Conservation (phyloP, 2,113 vertebrate genomes). For the Pygoscelis adeliae region DNA sequence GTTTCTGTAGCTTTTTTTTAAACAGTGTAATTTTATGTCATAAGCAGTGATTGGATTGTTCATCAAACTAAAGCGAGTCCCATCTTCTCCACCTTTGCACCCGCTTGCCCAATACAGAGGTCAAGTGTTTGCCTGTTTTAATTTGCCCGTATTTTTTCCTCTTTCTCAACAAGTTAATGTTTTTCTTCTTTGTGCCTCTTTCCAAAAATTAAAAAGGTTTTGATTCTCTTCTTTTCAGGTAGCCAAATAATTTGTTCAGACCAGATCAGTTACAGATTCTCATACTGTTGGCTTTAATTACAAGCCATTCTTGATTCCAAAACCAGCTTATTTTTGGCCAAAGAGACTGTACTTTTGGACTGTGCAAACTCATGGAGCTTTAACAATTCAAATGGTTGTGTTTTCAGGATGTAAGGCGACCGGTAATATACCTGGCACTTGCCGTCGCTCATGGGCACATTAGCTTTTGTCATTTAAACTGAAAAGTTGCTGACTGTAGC, state of each 20-base stretch:
- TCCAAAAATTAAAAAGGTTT: background rate
- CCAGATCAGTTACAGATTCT: slow-evolving; percentile 8
- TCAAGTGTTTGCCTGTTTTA: background rate
- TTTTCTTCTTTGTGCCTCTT: background rate
- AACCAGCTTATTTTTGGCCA: background rate
- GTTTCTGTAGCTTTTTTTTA: background rate
- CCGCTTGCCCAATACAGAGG: background rate
- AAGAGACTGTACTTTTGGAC: slow-evolving; percentile 18
- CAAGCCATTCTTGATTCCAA: background rate
- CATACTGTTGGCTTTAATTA: background rate
- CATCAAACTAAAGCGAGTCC: background rate
- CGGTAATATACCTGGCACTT: background rate
- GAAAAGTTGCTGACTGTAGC: background rate
- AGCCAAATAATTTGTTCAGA: slow-evolving; percentile 60
- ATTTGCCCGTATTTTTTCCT: background rate
- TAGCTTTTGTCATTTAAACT: background rate
- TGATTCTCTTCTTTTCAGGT: slow-evolving; percentile 29
- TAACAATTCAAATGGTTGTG: background rate
- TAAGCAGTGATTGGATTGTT: background rate
- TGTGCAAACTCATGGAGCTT: background rate
- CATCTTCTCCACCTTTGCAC: background rate
- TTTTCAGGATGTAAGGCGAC: background rate
- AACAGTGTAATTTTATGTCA: background rate
- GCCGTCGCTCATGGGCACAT: background rate
- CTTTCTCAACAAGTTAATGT: background rate